A percentile compares a stretch with the other conserved stretches of the same genome.
phyloP scores from a whole-genome alignment of 2,888 invertebrate species.

The Ecliptopera silaceata region DNA sequence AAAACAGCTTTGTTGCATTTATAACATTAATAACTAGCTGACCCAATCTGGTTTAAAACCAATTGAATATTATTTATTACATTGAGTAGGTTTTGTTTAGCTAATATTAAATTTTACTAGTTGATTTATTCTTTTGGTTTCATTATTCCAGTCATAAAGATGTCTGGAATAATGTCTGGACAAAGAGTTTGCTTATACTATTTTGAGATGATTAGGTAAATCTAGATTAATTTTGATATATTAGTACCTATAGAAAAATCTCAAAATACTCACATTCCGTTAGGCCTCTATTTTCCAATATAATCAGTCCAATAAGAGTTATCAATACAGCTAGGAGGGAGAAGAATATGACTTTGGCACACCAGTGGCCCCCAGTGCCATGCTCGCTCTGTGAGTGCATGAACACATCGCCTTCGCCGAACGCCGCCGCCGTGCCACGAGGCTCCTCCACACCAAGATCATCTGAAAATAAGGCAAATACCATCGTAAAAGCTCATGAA shows the following conservation, averaged over 20 bases:
- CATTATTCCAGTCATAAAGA: no score
- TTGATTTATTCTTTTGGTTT: no score
- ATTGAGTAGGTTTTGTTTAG: no score
- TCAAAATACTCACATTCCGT: conserved; percentile 86
- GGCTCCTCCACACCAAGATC: conserved; percentile 74
- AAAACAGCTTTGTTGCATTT: no score
- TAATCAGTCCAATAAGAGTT: conserved; percentile 89
- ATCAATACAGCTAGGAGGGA: conserved; percentile 87
- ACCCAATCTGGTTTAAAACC: not conserved
- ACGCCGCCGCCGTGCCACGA: conserved; percentile 72
- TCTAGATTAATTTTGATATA: no score
- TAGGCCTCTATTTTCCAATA: conserved; percentile 90
- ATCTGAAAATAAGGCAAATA: conserved; percentile 57
- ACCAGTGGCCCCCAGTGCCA: conserved; percentile 91
- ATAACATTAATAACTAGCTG: not conserved
- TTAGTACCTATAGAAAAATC: not conserved
- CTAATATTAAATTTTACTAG: no score
- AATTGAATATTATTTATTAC: no score
- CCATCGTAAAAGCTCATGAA: not conserved
- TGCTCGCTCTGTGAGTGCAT: conserved; percentile 91
- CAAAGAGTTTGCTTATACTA: no score
- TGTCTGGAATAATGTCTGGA: no score
- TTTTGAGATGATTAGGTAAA: not conserved
- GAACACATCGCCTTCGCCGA: conserved; percentile 87
- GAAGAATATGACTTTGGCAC: conserved; percentile 92